Evolutionary conservation across 2,888 invertebrate genomes (phyloP).

Genomic region (Carabus problematicus): DNA sequence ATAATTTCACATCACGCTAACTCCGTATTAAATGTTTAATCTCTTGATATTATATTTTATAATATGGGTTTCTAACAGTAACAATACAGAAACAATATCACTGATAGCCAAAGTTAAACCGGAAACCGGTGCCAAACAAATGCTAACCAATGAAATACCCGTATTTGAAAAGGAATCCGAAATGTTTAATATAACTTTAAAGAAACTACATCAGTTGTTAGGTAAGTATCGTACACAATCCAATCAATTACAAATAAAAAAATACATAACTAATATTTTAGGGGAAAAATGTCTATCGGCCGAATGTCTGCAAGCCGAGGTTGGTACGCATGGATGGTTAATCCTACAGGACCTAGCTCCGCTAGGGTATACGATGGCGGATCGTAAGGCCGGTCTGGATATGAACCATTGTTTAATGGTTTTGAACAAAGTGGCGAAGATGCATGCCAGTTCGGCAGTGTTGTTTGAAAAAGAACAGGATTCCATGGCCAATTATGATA

Average conservation of each 20-base stretch:
- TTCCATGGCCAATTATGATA: conserved; percentile 48
- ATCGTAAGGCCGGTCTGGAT: conserved; percentile 64
- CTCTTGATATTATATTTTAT: not conserved
- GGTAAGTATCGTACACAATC: conserved; percentile 45
- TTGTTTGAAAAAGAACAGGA: conserved; percentile 59
- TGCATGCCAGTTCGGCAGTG: conserved; percentile 65
- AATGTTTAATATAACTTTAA: conserved; percentile 59
- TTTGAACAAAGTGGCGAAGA: conserved; percentile 62
- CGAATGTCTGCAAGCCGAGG: conserved; percentile 29
- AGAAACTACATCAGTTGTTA: conserved; percentile 58
- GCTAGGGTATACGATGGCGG: conserved; percentile 63
- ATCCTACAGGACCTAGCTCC: conserved; percentile 66
- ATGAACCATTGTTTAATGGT: conserved; percentile 62
- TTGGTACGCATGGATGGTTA: conserved; percentile 45
- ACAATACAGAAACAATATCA: conserved; percentile 49
- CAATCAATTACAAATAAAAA: not conserved
- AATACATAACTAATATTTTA: not conserved
- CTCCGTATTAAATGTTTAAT: no score
- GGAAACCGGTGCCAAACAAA: conserved; percentile 56
- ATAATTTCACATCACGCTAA: no score
- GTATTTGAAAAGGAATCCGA: conserved; percentile 60
- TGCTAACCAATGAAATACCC: conserved; percentile 58
- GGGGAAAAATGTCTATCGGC: conserved; percentile 22
- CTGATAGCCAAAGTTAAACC: conserved; percentile 54
- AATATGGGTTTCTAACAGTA: conserved; percentile 44